Conservation (phyloP, 2,113 vertebrate species). For the Burhinus bistriatus region DNA sequence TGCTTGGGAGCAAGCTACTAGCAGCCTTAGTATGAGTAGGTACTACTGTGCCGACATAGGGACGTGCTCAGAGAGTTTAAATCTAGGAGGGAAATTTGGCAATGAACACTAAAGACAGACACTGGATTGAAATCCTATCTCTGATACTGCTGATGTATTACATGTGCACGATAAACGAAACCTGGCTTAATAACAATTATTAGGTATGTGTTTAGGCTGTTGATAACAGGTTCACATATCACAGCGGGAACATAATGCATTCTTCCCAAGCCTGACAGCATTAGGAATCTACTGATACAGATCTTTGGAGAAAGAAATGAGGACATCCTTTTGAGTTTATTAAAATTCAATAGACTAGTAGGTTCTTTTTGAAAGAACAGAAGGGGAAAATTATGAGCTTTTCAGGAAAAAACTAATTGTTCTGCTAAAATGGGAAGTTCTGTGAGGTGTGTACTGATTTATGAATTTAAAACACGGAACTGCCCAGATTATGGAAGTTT, state of each 20-base stretch:
- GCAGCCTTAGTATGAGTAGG: neutral
- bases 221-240: neutral
- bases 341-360: neutral
- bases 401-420: neutral
- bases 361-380: neutral
- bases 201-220: neutral
- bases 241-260: neutral
- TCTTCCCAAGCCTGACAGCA: neutral
- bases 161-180: neutral
- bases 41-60: accelerated
- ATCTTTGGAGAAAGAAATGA: neutral
- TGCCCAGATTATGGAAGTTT: neutral
- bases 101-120: neutral
- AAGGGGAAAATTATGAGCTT: neutral
- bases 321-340: neutral
- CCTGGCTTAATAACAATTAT: neutral
- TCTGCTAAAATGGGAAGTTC: neutral
- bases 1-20: neutral
- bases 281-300: neutral
- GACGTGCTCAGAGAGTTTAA: neutral
- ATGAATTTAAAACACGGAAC: neutral
- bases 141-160: neutral
- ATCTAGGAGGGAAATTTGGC: neutral
- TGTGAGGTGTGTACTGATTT: neutral
- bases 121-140: neutral